These are phyloP conservation scores for Microctenopoma lineatum DNA, from an alignment of 2,797 vertebrate species.

Conservation along the genomic window DNA sequence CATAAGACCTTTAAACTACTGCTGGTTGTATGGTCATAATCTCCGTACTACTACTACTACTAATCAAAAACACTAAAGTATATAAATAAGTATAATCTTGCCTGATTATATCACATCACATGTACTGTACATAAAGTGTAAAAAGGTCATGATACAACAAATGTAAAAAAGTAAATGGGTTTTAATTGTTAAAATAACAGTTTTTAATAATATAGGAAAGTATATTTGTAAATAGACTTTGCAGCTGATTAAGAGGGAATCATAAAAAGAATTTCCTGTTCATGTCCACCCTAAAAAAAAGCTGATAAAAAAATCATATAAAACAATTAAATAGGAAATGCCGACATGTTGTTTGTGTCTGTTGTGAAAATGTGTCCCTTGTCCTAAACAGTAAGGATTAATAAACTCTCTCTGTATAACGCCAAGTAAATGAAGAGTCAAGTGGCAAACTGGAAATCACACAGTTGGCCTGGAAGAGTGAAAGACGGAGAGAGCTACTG, in stretches of 20 bases:
- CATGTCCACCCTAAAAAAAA: neutral
- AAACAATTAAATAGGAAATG: neutral
- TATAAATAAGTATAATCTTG: no score
- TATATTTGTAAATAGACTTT: no score
- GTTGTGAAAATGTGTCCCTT: conserved; percentile 27
- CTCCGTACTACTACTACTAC: no score
- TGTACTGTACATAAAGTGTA: no score
- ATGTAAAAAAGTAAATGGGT: no score
- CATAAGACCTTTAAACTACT: no score
- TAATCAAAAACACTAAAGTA: no score
- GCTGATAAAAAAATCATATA: conserved; percentile 17
- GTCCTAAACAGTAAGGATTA: conserved; percentile 49
- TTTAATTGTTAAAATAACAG: no score
- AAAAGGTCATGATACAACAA: no score
- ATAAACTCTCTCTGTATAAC: conserved; percentile 55
- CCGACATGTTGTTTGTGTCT: conserved; percentile 28
- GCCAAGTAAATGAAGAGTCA: conserved; percentile 66
- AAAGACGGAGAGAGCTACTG: conserved; percentile 40
- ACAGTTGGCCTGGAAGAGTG: conserved; percentile 61
- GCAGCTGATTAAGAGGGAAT: no score
- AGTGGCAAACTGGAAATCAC: conserved; percentile 67
- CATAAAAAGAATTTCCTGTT: neutral
- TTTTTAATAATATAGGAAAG: no score
- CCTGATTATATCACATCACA: no score
- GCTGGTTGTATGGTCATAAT: neutral